Base-by-base conservation (phyloP, 1,140 invertebrate genomes). In the Drosophila eugracilis region DNA sequence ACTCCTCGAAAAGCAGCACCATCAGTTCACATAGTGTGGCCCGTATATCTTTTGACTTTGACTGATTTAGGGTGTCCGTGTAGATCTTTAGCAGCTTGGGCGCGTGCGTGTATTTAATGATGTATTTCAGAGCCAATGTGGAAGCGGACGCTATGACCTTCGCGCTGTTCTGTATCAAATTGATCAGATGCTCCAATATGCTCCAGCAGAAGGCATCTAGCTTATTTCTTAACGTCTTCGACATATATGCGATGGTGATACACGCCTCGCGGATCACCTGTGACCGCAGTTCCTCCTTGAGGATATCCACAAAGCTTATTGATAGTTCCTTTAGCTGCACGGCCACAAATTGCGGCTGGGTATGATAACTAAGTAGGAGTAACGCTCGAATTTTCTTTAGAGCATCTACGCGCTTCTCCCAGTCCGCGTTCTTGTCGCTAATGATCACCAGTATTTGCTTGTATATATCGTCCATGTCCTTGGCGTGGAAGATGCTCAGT, bases 61-160 rank as follows among this genome's bases (percentile, higher is more conserved):
- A 96, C 2, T 92, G 93, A 48, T 93, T 94, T 42, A 98, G 86
- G 81, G 96, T 96, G 22, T 94, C 93, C 1, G 95, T 95, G n/a
- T 99, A 94, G 69, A 98, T 96, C 44, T 97, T 97, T 59, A 99
- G 94, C 30, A 99, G 93, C 58, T 97, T 94, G 30, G 94, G 94
- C 78, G 95, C 94, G 90, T 98, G 97, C 17, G 97, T 97, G 92
- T 97, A 94, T 85, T 95, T 94, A 42, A 99, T 95, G 19, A 99
- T 97, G 92, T 98, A 99, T 12, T 95, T 94, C 22, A 99, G 94
- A 37, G 96, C 95, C 42, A 98, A 95, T 9, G 95, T 94, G 28
- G 97, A 97, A 7, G 98, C 96, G 7, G 97, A 96, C 6, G 98
- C 96, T 92, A 99, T 97, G 52, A 99, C 95, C 94, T 99, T 99